These are phyloP conservation scores for Odontothrips loti DNA, from an alignment of 2,888 invertebrate genomes.

Conservation along the genomic window DNA sequence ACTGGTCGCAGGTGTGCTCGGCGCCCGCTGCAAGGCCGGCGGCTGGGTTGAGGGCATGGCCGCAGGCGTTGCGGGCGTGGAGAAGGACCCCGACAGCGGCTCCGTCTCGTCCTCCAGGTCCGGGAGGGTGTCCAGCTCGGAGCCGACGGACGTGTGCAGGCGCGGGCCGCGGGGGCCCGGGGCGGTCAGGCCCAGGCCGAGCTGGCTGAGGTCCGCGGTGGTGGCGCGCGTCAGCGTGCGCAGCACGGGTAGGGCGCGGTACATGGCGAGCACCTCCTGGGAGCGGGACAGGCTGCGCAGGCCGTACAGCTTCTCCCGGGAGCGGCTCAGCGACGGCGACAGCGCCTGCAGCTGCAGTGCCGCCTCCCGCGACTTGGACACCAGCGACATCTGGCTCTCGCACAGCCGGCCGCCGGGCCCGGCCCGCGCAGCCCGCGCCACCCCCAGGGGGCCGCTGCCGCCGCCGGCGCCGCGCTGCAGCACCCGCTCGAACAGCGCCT, in stretches of 20 bases:
- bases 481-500: constrained; percentile 49
- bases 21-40: background rate
- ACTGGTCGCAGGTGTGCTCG: background rate
- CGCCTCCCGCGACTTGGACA: constrained; percentile 48
- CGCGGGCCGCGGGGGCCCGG: background rate
- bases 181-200: background rate
- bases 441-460: background rate
- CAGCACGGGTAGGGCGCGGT: constrained; percentile 35
- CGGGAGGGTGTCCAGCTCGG: constrained; percentile 4
- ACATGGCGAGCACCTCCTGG: constrained; percentile 50
- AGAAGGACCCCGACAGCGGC: constrained; percentile 2
- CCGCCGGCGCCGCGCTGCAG: constrained; percentile 15
- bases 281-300: constrained; percentile 50
- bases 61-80: background rate
- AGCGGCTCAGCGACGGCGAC: constrained; percentile 45
- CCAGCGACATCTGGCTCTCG: constrained; percentile 50
- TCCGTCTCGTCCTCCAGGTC: constrained; percentile 10
- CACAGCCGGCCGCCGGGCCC: constrained; percentile 43
- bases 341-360: constrained; percentile 41
- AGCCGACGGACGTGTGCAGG: constrained; percentile 4
- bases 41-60: background rate
- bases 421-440: background rate
- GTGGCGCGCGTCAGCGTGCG: constrained; percentile 36
- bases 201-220: constrained; percentile 34
- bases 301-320: constrained; percentile 51